These are phyloP conservation scores for Daubentonia madagascariensis DNA, from an alignment of 2,113 vertebrate genomes.

Conservation along the genomic window DNA sequence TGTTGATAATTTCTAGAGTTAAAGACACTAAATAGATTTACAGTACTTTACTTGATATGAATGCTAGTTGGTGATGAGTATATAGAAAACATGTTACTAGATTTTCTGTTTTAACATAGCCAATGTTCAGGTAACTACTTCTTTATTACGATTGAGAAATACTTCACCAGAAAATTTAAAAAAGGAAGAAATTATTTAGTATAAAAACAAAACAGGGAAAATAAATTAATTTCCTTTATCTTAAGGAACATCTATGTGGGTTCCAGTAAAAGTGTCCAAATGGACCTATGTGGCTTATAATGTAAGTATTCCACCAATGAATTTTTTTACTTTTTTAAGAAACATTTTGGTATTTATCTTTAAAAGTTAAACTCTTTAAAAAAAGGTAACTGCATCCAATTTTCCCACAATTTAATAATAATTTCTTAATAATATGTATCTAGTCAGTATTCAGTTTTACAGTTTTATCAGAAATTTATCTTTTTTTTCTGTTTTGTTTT, in stretches of 20 bases:
- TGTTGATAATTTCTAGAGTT: not conserved
- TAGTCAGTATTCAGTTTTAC: not conserved
- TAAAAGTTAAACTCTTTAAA: not conserved
- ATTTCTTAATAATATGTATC: conserved; percentile 28
- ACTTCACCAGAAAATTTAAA: conserved; percentile 19
- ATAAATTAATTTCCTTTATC: conserved; percentile 48
- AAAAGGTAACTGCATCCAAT: not conserved
- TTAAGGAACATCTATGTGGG: conserved; percentile 91
- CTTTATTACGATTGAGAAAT: not conserved
- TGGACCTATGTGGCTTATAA: conserved; percentile 91
- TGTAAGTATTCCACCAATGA: conserved; percentile 82
- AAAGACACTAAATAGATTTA: not conserved
- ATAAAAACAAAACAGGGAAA: conserved; percentile 11
- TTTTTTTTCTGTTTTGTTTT: conserved; percentile 6
- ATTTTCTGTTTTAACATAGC: conserved; percentile 30
- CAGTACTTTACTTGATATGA: not conserved
- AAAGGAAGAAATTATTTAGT: conserved; percentile 10
- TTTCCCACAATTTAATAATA: not conserved
- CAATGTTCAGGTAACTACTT: not conserved
- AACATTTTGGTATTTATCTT: not conserved
- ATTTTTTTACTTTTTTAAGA: not conserved
- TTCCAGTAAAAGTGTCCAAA: conserved; percentile 90
- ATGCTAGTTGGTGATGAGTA: not conserved
- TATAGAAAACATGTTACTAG: not conserved
- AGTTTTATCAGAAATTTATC: not conserved